These are phyloP conservation scores for Drosophila kepulauana DNA, from an alignment of 1,140 invertebrate genomes.

Conservation along the genomic window DNA sequence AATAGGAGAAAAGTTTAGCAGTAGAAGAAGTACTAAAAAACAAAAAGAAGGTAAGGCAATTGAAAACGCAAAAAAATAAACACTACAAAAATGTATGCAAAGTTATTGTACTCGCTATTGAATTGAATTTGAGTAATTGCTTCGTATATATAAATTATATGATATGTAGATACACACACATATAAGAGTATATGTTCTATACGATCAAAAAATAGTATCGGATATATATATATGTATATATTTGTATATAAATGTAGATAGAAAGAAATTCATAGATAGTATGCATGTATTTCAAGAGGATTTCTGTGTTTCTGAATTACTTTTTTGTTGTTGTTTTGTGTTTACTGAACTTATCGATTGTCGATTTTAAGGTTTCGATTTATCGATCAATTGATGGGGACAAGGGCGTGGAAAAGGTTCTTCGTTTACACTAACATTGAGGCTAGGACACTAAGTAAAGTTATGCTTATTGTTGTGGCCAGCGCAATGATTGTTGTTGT, in stretches of 20 bases:
- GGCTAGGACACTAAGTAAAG: conserved; percentile 83
- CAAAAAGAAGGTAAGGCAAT: conserved; percentile 33
- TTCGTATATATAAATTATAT: conserved; percentile 35
- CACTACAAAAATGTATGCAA: conserved; percentile 81
- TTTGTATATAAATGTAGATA: conserved; percentile 35
- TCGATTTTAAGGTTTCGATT: neutral
- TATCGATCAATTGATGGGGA: conserved; percentile 22
- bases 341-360: conserved; percentile 12
- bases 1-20: conserved; percentile 1
- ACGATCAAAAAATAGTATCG: conserved; percentile 59
- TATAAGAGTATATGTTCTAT: conserved; percentile 54
- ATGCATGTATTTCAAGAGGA: conserved; percentile 55
- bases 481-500: conserved; percentile 78
- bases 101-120: conserved; percentile 56
- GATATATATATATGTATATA: conserved; percentile 43
- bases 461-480: conserved; percentile 84
- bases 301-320: conserved; percentile 38
- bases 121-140: conserved; percentile 4
- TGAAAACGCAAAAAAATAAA: conserved; percentile 61
- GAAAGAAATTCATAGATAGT: conserved; percentile 57
- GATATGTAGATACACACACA: conserved; percentile 35
- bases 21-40: conserved; percentile 28
- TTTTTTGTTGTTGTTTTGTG: conserved; percentile 1
- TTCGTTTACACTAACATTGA: conserved; percentile 78
- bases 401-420: conserved; percentile 7